Percentiles rank a stretch among this genome's conserved stretches.
Conservation (phyloP, 2,797 vertebrate genomes). For the Setipinna tenuifilis region DNA sequence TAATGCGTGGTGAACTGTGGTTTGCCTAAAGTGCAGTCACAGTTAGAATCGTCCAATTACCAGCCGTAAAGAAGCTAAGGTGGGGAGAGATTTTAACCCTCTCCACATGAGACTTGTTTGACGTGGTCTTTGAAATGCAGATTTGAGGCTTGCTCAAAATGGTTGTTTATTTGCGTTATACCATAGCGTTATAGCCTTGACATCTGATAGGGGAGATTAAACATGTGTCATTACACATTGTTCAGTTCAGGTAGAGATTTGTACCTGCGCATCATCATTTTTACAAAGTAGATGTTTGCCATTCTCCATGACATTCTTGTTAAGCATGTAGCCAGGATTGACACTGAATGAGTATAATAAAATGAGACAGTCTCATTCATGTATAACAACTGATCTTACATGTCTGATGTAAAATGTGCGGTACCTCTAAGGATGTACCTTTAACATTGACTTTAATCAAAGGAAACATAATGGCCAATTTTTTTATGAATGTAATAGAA, state of each 20-base stretch:
- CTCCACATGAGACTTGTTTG: constrained; percentile 41
- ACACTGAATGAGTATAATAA: not conserved
- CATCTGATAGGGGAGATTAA: not conserved
- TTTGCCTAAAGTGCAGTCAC: constrained; percentile 46
- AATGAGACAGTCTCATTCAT: not conserved
- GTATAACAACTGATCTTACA: not conserved
- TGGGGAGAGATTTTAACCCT: constrained; percentile 46
- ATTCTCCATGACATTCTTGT: not conserved
- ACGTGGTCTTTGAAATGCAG: not conserved
- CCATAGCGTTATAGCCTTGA: not conserved
- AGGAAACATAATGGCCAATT: not conserved
- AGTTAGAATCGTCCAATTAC: constrained; percentile 57
- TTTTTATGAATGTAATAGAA: not conserved
- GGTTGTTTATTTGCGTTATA: not conserved
- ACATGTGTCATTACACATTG: not conserved
- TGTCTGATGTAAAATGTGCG: not conserved
- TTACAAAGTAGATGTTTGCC: not conserved
- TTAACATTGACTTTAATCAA: not conserved
- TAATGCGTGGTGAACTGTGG: constrained; percentile 41
- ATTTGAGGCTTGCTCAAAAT: not conserved
- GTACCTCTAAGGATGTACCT: not conserved
- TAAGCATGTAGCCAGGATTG: not conserved
- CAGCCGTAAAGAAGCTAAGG: constrained; percentile 51
- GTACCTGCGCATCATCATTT: not conserved
- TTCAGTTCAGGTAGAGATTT: not conserved